These are phyloP conservation scores for Diplogasteroides magnus DNA, from an alignment of 1,140 invertebrate species.

Conservation along the genomic window DNA sequence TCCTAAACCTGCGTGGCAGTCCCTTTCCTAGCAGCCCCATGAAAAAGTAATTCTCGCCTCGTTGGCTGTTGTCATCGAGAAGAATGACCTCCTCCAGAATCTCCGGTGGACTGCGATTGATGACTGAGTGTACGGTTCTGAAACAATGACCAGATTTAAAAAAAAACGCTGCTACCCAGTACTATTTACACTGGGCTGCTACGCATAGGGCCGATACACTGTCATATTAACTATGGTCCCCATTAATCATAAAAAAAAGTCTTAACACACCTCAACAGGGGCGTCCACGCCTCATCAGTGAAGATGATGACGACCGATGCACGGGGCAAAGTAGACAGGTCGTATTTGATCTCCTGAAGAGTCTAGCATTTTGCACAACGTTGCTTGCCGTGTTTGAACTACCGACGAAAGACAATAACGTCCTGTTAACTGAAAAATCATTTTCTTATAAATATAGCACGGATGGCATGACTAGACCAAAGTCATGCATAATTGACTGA, in stretches of 20 bases:
- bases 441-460: too few relatives aligned
- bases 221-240: too few relatives aligned
- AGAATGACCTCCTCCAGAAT: slow-evolving; percentile 76
- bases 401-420: too few relatives aligned
- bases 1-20: background rate
- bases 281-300: slow-evolving; percentile 80
- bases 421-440: too few relatives aligned
- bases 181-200: too few relatives aligned
- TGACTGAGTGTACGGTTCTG: slow-evolving; percentile 76
- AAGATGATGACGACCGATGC: slow-evolving; percentile 76
- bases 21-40: background rate
- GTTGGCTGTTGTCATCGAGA: slow-evolving; percentile 79
- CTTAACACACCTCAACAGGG: slow-evolving; percentile 64
- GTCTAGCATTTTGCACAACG: too few relatives aligned
- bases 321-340: slow-evolving; percentile 57
- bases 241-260: too few relatives aligned
- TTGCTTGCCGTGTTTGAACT: too few relatives aligned
- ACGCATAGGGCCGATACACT: too few relatives aligned
- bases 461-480: too few relatives aligned
- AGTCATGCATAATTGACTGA: too few relatives aligned
- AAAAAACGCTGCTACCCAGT: too few relatives aligned
- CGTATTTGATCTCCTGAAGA: slow-evolving; percentile 28
- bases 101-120: slow-evolving; percentile 70
- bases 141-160: background rate
- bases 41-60: slow-evolving; percentile 58